These are phyloP conservation scores for Phania funesta DNA, from an alignment of 2,888 invertebrate genomes.

Conservation along the genomic window DNA sequence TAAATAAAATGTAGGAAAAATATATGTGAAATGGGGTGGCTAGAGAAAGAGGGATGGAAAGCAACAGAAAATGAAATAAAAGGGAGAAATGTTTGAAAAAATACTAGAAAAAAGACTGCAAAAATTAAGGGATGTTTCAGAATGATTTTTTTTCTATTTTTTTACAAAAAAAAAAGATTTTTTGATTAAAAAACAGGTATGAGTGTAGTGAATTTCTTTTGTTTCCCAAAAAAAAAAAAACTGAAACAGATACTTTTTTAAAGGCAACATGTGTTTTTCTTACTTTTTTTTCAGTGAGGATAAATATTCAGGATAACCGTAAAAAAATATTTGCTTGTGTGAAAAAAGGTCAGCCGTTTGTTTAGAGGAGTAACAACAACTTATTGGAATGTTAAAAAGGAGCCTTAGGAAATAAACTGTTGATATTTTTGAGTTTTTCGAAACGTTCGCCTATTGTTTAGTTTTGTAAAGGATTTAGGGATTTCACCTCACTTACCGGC, in stretches of 20 bases:
- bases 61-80: slow-evolving; percentile 36
- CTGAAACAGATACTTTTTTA: slow-evolving; percentile 64
- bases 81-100: slow-evolving; percentile 37
- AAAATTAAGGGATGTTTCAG: slow-evolving; percentile 48
- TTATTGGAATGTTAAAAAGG: slow-evolving; percentile 57
- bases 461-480: slow-evolving; percentile 62
- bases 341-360: slow-evolving; percentile 5
- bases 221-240: neutral
- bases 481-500: slow-evolving; percentile 18
- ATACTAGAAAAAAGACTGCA: slow-evolving; percentile 16
- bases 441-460: slow-evolving; percentile 26
- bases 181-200: slow-evolving; percentile 57
- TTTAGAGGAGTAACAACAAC: slow-evolving; percentile 28
- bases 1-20: slow-evolving; percentile 23
- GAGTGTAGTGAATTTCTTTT: slow-evolving; percentile 40
- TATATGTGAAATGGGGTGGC: slow-evolving; percentile 36
- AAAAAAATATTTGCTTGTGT: slow-evolving; percentile 38
- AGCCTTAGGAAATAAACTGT: slow-evolving; percentile 1
- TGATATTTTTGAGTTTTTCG: slow-evolving; percentile 1
- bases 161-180: neutral
- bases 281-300: neutral
- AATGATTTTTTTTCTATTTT: slow-evolving; percentile 1
- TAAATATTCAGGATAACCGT: slow-evolving; percentile 49
- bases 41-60: slow-evolving; percentile 41
- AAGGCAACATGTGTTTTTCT: slow-evolving; percentile 51